Evolutionary conservation across 2,888 invertebrate genomes (phyloP).

Genomic region (Chromoteleia sp.): DNA sequence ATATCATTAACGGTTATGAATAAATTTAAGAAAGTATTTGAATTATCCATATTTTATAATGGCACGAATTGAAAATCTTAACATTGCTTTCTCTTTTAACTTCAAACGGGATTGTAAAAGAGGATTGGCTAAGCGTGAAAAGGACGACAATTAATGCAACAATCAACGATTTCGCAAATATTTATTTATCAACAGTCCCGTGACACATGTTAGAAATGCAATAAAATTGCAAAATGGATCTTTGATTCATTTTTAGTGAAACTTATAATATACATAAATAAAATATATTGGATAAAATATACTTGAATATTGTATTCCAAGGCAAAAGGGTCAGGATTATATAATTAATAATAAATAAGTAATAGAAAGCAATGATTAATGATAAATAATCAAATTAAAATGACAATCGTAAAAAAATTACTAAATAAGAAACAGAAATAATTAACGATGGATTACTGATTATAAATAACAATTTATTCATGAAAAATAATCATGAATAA

Average conservation of each 20-base stretch:
- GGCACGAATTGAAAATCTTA: background rate
- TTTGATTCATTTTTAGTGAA: background rate
- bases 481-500: too few species aligned
- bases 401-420: too few species aligned
- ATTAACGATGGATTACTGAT: too few species aligned
- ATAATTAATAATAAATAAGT: too few species aligned
- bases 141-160: conserved; percentile 43
- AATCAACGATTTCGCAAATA: conserved; percentile 10
- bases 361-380: too few species aligned
- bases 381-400: too few species aligned
- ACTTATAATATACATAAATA: background rate
- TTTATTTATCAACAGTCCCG: conserved; percentile 21
- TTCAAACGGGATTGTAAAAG: background rate
- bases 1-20: too few species aligned
- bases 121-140: conserved; percentile 17
- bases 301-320: too few species aligned
- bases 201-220: conserved; percentile 1
- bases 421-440: too few species aligned
- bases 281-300: background rate
- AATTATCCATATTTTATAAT: background rate
- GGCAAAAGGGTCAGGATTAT: too few species aligned
- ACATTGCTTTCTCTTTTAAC: conserved; percentile 7
- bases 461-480: too few species aligned
- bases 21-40: conserved; percentile 7
- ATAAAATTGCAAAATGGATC: background rate